Percentiles rank a stretch among this genome's conserved stretches.
These are phyloP conservation scores for Phocides pigmalion DNA, from an alignment of 1,140 invertebrate genomes.

Conservation along the genomic window DNA sequence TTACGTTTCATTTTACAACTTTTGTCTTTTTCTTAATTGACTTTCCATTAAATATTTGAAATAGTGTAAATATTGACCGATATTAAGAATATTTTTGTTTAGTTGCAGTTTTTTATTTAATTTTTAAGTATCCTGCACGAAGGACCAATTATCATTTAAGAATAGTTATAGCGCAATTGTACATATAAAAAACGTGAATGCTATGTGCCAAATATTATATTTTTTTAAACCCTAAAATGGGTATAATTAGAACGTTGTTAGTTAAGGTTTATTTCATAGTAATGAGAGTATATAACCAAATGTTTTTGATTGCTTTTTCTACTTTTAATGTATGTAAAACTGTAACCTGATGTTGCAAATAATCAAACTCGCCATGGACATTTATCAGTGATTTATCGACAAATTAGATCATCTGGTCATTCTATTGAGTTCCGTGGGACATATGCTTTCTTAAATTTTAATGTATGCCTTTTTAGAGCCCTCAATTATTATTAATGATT, in stretches of 20 bases:
- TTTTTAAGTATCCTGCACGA: constrained; percentile 2
- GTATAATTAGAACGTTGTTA: not conserved
- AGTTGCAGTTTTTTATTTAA: not conserved
- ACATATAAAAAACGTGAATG: constrained; percentile 41
- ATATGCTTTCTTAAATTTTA: too few relatives aligned
- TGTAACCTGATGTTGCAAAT: too few relatives aligned
- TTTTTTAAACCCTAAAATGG: constrained; percentile 28
- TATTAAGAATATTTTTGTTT: not conserved
- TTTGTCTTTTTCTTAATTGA: not conserved
- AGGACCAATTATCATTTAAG: constrained; percentile 8
- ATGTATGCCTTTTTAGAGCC: too few relatives aligned
- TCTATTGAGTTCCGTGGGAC: too few relatives aligned
- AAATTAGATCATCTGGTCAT: too few relatives aligned
- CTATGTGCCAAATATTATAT: constrained; percentile 45
- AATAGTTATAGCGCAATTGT: constrained; percentile 20
- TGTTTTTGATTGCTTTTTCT: too few relatives aligned
- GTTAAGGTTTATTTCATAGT: not conserved
- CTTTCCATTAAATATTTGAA: not conserved
- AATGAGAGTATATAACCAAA: too few relatives aligned
- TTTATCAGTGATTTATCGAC: too few relatives aligned
- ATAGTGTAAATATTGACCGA: not conserved
- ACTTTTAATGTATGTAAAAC: too few relatives aligned
- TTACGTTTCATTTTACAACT: not conserved
- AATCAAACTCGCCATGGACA: too few relatives aligned
- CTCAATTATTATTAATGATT: too few relatives aligned